A percentile compares a stretch with the other conserved stretches of the same genome.
These are phyloP conservation scores for Lissocephala sabroskyi DNA, from an alignment of 2,888 invertebrate species.

Conservation along the genomic window DNA sequence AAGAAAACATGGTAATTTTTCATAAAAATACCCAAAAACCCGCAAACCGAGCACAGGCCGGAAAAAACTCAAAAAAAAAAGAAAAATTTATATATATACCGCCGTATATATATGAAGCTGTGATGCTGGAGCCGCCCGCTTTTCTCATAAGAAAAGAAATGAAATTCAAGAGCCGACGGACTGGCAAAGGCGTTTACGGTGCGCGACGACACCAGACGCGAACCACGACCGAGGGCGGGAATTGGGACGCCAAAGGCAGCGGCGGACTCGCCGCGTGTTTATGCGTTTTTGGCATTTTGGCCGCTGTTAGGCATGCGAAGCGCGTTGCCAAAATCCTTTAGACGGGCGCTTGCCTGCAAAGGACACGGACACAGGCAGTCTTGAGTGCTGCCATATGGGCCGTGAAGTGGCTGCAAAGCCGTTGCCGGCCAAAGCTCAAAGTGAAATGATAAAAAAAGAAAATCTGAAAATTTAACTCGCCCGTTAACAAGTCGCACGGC, in stretches of 20 bases:
- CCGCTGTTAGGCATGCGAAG: conserved; percentile 54
- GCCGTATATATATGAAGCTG: too few relatives aligned
- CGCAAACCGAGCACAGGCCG: conserved; percentile 39
- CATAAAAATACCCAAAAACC: conserved; percentile 63
- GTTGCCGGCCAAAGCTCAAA: neutral
- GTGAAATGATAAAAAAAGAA: neutral
- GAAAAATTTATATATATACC: conserved; percentile 11
- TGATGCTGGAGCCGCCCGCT: too few relatives aligned
- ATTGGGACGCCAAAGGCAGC: conserved; percentile 6
- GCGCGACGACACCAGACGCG: too few relatives aligned
- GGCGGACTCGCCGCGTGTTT: conserved; percentile 47
- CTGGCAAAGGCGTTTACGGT: conserved; percentile 43
- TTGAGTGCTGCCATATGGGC: conserved; percentile 37
- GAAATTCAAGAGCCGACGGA: conserved; percentile 27
- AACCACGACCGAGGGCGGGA: neutral
- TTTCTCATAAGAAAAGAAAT: neutral
- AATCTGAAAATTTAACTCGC: neutral
- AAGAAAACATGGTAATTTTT: conserved; percentile 63
- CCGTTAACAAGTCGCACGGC: too few relatives aligned
- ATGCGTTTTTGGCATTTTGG: conserved; percentile 54
- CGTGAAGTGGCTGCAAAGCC: conserved; percentile 14
- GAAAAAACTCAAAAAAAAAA: conserved; percentile 7
- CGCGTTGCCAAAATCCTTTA: conserved; percentile 59
- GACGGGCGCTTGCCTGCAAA: conserved; percentile 26
- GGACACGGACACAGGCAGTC: conserved; percentile 43